Percentiles rank a stretch among this genome's conserved stretches.
Evolutionary conservation across 2,113 vertebrate species (phyloP).

Genomic region (Suricata suricatta): DNA sequence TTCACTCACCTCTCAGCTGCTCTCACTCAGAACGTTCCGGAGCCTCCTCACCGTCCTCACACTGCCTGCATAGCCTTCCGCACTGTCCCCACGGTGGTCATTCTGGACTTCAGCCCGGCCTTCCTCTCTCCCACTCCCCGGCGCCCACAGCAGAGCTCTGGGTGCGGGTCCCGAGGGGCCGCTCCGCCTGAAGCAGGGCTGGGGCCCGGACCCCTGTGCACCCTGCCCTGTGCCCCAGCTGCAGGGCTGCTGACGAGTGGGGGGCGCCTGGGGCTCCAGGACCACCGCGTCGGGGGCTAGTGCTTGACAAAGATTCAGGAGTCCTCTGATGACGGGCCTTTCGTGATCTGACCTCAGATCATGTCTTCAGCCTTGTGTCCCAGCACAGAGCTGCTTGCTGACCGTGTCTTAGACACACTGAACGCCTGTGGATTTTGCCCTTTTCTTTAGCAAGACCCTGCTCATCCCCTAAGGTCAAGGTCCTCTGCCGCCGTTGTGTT

Average conservation of each 20-base stretch:
- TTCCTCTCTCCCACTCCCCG: neutral
- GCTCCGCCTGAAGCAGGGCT: neutral
- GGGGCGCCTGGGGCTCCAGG: neutral
- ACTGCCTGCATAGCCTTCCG: too few species aligned
- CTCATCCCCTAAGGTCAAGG: neutral
- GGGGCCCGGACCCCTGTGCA: accelerated
- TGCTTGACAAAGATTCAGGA: neutral
- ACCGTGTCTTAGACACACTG: neutral
- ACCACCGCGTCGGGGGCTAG: neutral
- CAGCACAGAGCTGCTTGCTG: accelerated
- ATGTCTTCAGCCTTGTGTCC: neutral
- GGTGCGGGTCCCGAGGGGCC: too few species aligned
- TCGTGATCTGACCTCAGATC: neutral
- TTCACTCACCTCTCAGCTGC: neutral
- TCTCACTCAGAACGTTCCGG: accelerated
- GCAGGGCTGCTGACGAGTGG: neutral
- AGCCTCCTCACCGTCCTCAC: neutral
- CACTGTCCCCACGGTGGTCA: accelerated
- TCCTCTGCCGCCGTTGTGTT: neutral
- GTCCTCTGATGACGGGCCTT: neutral
- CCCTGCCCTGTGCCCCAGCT: neutral
- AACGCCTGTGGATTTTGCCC: too few species aligned
- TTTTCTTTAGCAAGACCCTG: neutral
- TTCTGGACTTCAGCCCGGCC: neutral
- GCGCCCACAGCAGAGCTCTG: too few species aligned